A percentile compares a stretch with the other conserved stretches of the same genome.
These are phyloP conservation scores for Monomorium pharaonis DNA, from an alignment of 1,140 invertebrate species.

Conservation along the genomic window DNA sequence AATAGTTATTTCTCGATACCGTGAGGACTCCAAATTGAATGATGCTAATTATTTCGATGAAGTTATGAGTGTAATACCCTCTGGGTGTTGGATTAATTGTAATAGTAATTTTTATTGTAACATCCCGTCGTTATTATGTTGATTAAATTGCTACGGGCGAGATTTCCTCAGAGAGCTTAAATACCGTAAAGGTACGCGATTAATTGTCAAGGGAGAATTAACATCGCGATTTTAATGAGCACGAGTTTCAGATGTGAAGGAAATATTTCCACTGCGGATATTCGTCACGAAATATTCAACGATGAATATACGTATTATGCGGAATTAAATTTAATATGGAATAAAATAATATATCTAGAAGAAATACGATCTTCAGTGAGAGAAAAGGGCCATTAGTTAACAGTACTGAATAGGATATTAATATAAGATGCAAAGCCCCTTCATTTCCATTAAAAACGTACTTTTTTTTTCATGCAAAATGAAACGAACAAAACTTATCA, in stretches of 20 bases:
- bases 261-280: background rate
- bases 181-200: background rate
- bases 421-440: background rate
- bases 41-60: constrained; percentile 50
- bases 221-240: background rate
- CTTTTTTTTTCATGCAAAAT: background rate
- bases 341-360: background rate
- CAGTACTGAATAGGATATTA: constrained; percentile 10
- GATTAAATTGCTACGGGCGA: constrained; percentile 4
- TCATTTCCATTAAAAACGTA: background rate
- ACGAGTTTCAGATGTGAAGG: background rate
- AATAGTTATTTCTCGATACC: background rate
- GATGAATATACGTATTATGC: background rate
- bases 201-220: constrained; percentile 14
- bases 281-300: background rate
- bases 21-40: background rate
- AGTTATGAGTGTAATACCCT: background rate
- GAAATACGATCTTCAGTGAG: background rate
- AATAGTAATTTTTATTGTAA: constrained; percentile 67
- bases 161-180: constrained; percentile 64
- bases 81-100: constrained; percentile 67
- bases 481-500: background rate
- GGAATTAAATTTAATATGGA: background rate
- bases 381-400: background rate
- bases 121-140: constrained; percentile 3